Evolutionary conservation across 2,888 invertebrate species (phyloP).

Genomic region (Chrysomela aeneicollis): DNA sequence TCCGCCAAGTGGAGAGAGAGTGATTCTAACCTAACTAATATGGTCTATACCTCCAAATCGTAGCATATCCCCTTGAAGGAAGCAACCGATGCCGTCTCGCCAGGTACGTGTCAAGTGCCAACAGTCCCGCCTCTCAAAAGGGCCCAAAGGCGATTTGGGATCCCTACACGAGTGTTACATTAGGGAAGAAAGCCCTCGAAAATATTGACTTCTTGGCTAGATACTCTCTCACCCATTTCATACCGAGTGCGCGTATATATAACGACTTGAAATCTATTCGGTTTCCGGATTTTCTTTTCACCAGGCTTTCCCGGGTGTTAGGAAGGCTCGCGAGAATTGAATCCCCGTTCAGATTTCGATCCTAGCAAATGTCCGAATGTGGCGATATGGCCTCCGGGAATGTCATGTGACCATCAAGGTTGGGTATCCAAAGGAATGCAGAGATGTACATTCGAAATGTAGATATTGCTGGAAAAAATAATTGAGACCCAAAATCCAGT

Average conservation of each 20-base stretch:
- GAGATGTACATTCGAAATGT: no score
- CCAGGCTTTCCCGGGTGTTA: background rate
- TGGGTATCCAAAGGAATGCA: no score
- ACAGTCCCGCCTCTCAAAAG: background rate
- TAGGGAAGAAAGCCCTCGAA: constrained; percentile 58
- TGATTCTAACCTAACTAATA: no score
- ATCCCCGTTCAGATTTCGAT: background rate
- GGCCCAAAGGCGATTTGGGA: constrained; percentile 60
- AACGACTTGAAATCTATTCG: background rate
- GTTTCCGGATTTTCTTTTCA: background rate
- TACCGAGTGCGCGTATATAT: constrained; percentile 42
- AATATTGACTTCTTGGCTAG: constrained; percentile 42
- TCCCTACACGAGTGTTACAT: constrained; percentile 62
- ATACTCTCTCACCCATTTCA: constrained; percentile 39
- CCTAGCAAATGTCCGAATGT: background rate
- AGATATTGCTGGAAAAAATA: no score
- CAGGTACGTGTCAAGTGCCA: constrained; percentile 2
- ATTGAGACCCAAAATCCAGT: no score
- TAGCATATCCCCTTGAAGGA: background rate
- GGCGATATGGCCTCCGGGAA: background rate
- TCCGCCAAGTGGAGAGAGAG: no score
- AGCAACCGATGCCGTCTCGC: background rate
- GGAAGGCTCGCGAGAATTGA: background rate
- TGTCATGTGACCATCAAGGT: background rate
- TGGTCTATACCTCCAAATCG: no score